Percentiles rank a stretch among this genome's conserved stretches.
These are phyloP conservation scores for Anadara kagoshimensis DNA, from an alignment of 1,140 invertebrate genomes.

Conservation along the genomic window DNA sequence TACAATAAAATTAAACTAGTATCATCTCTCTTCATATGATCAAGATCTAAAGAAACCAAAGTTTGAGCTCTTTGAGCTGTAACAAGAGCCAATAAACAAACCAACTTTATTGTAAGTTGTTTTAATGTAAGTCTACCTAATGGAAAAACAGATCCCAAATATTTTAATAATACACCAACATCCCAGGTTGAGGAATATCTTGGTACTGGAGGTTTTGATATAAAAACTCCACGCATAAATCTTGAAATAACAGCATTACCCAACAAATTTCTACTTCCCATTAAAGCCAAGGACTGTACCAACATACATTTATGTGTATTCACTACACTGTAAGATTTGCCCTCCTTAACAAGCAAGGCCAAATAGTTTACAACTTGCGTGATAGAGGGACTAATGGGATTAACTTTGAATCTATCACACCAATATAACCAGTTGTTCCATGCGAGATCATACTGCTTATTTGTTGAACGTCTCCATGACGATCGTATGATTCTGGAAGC, in stretches of 20 bases:
- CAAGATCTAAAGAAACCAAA: constrained; percentile 20
- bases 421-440: constrained; percentile 37
- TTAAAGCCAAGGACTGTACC: constrained; percentile 19
- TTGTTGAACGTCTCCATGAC: constrained; percentile 13
- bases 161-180: constrained; percentile 39
- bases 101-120: constrained; percentile 31
- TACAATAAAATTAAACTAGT: constrained; percentile 10
- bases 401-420: constrained; percentile 18
- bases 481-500: neutral
- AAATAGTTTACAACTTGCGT: constrained; percentile 20
- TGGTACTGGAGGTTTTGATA: constrained; percentile 34
- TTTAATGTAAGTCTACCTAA: constrained; percentile 22
- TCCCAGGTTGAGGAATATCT: constrained; percentile 41
- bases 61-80: constrained; percentile 36
- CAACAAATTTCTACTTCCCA: constrained; percentile 1
- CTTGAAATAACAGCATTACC: constrained; percentile 19
- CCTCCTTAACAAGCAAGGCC: neutral
- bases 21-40: constrained; percentile 8
- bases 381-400: constrained; percentile 33
- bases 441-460: constrained; percentile 23
- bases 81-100: constrained; percentile 25
- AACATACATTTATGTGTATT: constrained; percentile 33
- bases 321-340: constrained; percentile 30
- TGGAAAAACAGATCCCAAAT: constrained; percentile 20
- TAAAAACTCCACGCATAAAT: constrained; percentile 42